A percentile compares a stretch with the other conserved stretches of the same genome.
Evolutionary conservation across 2,888 invertebrate species (phyloP).

Genomic region (Apotomis betuletana): DNA sequence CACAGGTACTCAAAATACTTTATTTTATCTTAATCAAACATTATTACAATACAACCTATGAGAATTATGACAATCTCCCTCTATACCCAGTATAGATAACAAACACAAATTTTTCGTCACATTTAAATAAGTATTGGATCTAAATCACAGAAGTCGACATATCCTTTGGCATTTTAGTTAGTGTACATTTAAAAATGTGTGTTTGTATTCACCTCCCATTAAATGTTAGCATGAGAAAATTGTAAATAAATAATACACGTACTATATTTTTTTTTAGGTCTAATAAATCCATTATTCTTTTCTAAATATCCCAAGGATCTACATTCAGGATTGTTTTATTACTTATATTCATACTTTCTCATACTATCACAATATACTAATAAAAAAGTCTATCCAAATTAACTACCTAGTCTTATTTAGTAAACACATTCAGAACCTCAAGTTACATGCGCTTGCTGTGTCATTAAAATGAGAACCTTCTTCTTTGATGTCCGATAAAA

Average conservation of each 20-base stretch:
- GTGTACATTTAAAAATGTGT: constrained; percentile 52
- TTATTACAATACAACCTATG: constrained; percentile 30
- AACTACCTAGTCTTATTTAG: neutral
- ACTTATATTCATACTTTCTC: neutral
- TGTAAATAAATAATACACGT: too few relatives aligned
- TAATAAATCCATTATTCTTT: too few relatives aligned
- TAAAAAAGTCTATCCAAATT: neutral
- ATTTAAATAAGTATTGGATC: constrained; percentile 17
- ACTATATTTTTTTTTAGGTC: too few relatives aligned
- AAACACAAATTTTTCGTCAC: constrained; percentile 40
- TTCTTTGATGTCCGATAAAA: too few relatives aligned
- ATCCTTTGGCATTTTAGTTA: constrained; percentile 50
- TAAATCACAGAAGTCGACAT: constrained; percentile 25
- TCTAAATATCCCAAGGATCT: too few relatives aligned
- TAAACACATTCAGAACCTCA: neutral
- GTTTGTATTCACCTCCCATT: constrained; percentile 47
- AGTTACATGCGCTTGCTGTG: neutral
- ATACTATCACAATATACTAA: neutral
- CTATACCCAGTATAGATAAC: constrained; percentile 35
- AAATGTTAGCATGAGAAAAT: constrained; percentile 20
- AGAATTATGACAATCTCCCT: constrained; percentile 33
- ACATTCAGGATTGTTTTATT: too few relatives aligned
- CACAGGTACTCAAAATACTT: constrained; percentile 35
- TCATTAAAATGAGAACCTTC: too few relatives aligned
- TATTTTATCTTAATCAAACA: constrained; percentile 15